Base-by-base conservation (phyloP, 2,888 invertebrate species). In the Eledone cirrhosa region DNA sequence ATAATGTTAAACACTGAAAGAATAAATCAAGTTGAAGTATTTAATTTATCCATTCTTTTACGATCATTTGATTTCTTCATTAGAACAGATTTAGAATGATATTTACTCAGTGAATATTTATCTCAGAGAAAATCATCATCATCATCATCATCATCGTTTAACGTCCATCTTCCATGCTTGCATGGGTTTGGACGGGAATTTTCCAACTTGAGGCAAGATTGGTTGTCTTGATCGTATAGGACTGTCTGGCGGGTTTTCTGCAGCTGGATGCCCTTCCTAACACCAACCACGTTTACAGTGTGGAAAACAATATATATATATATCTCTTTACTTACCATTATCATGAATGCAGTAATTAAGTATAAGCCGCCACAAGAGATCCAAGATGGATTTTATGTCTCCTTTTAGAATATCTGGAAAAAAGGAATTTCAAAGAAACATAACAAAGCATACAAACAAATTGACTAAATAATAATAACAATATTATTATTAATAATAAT, bases 351-450 rank as follows among this genome's bases (percentile, higher is more conserved):
- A 83, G 80, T 87, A 88, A 80, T 89, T 86, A 8, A 89, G 84
- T 31, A 88, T 88, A 53, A 88, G 83, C 22, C 86, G 82, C 89
- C 89, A 89, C 65, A 88, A 80, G 22, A 88, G 83, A 83, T 89
- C 89, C 79, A 88, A 80, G 59, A 88, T 83, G 24, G 87, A 86
- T 80, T 88, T 89, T 65, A 87, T 86, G 80, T 88, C 88, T 16
- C 87, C 88, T 81, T 87, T 85, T 22, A 86, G 53, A 69, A 89
- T 85, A 83, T 87, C 89, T 89, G 86, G 63, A 87, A 84, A 16
- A 16, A 53, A 78, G 24, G 16, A 78, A 72, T 11, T 16, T 19
- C 27, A n/a, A 63, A 24, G 22, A n/a, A 63, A 63, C 27, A 63
- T 63, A 27, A 22, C n/a, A 24, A 53, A 19, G 27, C 22, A 63